These are phyloP conservation scores for Sarcophaga carnaria DNA, from an alignment of 2,888 invertebrate genomes.

Conservation along the genomic window DNA sequence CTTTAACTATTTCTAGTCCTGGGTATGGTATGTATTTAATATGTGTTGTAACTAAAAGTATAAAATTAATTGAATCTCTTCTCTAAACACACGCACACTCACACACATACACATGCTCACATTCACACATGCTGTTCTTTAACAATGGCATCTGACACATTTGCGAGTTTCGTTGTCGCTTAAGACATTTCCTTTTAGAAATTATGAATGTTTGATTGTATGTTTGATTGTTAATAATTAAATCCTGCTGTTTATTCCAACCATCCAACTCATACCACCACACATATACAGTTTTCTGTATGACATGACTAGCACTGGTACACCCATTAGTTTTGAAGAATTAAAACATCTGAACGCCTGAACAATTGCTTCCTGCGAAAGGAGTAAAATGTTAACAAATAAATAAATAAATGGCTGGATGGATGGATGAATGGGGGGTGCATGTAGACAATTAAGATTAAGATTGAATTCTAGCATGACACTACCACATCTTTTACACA, in stretches of 20 bases:
- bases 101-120: too few relatives aligned
- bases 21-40: background rate
- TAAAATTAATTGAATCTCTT: conserved; percentile 16
- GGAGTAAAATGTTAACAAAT: conserved; percentile 13
- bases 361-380: background rate
- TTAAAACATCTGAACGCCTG: too few relatives aligned
- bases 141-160: background rate
- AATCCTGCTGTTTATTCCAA: conserved; percentile 49
- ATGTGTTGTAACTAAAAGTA: background rate
- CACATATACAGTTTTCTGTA: background rate
- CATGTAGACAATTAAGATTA: conserved; percentile 56
- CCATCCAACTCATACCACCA: background rate
- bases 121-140: background rate
- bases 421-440: conserved; percentile 2
- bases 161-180: background rate
- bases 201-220: conserved; percentile 56
- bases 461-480: conserved; percentile 52
- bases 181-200: conserved; percentile 24
- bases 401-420: conserved; percentile 19
- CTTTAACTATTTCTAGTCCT: too few relatives aligned
- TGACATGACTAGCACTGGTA: background rate
- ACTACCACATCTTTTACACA: background rate
- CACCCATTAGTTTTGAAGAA: background rate
- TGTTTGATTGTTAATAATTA: conserved; percentile 43
- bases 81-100: too few relatives aligned